Conservation (phyloP, 92 coral and sea anemone genomes). For the Porites divaricata region DNA sequence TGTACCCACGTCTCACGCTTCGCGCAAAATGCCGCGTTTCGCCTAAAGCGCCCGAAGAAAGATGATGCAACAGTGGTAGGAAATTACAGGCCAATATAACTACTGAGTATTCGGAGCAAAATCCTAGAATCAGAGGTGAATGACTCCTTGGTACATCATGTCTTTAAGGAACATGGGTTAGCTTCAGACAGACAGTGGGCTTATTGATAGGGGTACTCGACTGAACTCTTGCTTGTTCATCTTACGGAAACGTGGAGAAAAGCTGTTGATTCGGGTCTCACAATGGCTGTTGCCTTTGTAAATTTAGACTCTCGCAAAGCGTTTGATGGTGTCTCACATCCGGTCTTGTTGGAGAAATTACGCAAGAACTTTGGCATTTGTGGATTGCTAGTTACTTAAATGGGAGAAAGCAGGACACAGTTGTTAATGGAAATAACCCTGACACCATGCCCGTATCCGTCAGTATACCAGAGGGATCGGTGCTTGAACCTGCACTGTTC, state of each 20-base stretch:
- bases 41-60: conserved; percentile 15
- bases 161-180: conserved; percentile 17
- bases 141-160: conserved; percentile 11
- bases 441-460: neutral
- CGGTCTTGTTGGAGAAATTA: neutral
- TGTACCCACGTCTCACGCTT: too few species aligned
- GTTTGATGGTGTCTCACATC: conserved; percentile 47
- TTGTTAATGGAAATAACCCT: conserved; percentile 14
- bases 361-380: conserved; percentile 39
- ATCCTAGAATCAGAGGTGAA: conserved; percentile 34
- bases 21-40: too few species aligned
- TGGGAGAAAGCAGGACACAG: conserved; percentile 20
- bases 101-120: conserved; percentile 51
- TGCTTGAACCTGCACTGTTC: too few species aligned
- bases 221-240: conserved; percentile 47
- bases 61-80: conserved; percentile 44
- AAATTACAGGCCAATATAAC: neutral
- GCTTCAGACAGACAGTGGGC: conserved; percentile 40
- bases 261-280: conserved; percentile 40
- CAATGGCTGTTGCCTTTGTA: conserved; percentile 51
- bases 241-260: conserved; percentile 61
- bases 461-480: neutral
- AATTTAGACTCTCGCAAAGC: conserved; percentile 34
- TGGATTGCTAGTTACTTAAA: conserved; percentile 49
- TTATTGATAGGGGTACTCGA: conserved; percentile 43